Conservation (phyloP, 2,113 vertebrate species). For the Zapornia atra region DNA sequence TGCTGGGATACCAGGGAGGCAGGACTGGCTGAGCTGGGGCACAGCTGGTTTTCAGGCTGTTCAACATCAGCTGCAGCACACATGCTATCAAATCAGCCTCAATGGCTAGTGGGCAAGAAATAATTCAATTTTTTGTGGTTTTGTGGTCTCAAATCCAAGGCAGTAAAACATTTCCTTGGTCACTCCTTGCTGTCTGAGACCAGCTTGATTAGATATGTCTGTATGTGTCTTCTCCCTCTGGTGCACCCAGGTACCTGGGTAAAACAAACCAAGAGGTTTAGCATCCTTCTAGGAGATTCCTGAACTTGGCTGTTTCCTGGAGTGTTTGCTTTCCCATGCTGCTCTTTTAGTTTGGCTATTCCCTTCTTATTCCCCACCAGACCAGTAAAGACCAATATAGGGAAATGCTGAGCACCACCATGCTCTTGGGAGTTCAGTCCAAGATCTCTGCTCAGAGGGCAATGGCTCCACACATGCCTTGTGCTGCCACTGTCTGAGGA, state of each 20-base stretch:
- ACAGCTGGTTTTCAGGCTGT: neutral
- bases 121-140: neutral
- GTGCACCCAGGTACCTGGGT: neutral
- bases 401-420: neutral
- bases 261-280: neutral
- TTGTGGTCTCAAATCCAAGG: neutral
- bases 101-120: neutral
- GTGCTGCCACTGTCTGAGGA: neutral
- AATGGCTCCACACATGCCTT: rapidly evolving
- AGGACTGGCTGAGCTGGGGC: neutral
- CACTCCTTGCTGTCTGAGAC: neutral
- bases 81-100: neutral
- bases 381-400: neutral
- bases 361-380: neutral
- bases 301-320: neutral
- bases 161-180: neutral
- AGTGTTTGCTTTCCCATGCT: neutral
- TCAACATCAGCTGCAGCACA: neutral
- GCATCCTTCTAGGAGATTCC: neutral
- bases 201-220: neutral
- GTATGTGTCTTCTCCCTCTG: neutral
- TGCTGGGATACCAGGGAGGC: neutral
- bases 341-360: neutral
- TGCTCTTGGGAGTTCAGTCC: rapidly evolving
- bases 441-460: neutral